phyloP scores from a whole-genome alignment of 2,888 invertebrate species.

The Cantharis lateralis region DNA sequence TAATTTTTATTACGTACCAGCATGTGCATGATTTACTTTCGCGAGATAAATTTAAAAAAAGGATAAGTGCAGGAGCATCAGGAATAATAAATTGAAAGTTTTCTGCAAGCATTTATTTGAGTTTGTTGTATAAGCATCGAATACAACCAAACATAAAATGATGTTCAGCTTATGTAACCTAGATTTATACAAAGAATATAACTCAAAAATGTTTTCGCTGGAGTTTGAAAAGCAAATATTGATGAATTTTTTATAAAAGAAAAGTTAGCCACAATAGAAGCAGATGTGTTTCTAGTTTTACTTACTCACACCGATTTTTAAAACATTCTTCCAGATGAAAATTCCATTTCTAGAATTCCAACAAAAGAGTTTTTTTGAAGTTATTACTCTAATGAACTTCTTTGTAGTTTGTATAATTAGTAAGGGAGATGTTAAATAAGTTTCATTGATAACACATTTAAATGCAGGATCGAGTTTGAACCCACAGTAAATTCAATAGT shows the following conservation, averaged over 20 bases:
- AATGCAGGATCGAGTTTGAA: background rate
- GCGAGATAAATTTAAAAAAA: background rate
- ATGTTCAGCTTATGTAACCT: background rate
- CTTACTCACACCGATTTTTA: background rate
- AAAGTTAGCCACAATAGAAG: background rate
- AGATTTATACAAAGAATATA: background rate
- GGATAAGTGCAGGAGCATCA: background rate
- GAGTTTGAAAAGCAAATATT: background rate
- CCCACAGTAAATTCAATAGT: background rate
- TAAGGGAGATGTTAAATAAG: background rate
- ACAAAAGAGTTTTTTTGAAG: background rate
- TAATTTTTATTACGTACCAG: background rate
- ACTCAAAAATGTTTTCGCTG: background rate
- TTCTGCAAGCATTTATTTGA: background rate
- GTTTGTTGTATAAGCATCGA: background rate
- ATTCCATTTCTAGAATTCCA: background rate
- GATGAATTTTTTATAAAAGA: background rate
- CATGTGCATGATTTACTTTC: background rate
- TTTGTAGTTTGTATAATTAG: constrained; percentile 1
- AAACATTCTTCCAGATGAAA: background rate
- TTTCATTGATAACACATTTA: background rate
- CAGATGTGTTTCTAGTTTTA: background rate
- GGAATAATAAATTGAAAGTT: background rate
- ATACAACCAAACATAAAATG: background rate
- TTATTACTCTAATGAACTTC: background rate